Conservation (phyloP, 92 coral and sea anemone species). For the Zoanthus sansibaricus region DNA sequence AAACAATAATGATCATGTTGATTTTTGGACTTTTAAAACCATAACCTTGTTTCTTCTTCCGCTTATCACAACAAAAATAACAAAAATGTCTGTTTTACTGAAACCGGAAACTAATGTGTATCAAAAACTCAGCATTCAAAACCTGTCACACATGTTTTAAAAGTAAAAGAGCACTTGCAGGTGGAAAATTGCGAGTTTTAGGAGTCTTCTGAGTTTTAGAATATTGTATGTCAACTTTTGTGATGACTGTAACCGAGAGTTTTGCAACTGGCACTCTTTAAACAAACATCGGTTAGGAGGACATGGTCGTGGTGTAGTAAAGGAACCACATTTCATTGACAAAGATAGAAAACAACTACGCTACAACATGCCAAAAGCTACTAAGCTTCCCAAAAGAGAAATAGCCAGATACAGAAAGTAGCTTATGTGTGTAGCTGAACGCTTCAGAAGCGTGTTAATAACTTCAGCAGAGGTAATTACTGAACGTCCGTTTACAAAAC, state of each 20-base stretch:
- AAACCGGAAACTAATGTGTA: background rate
- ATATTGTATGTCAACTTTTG: slow-evolving; percentile 20
- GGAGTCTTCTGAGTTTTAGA: slow-evolving; percentile 1
- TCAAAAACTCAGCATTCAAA: background rate
- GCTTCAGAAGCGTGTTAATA: slow-evolving; percentile 29
- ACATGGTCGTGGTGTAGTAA: slow-evolving; percentile 12
- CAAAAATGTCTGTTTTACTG: background rate
- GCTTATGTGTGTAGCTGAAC: slow-evolving; percentile 27
- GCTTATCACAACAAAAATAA: background rate
- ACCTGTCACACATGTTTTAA: slow-evolving; percentile 1
- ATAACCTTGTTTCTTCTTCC: background rate
- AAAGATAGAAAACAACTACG: slow-evolving; percentile 3
- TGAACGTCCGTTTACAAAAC: background rate
- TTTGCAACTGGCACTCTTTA: slow-evolving; percentile 26
- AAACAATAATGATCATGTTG: background rate
- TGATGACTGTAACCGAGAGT: slow-evolving; percentile 32
- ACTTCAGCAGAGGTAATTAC: slow-evolving; percentile 18
- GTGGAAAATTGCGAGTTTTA: background rate
- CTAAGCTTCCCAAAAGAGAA: slow-evolving; percentile 28
- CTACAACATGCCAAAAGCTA: slow-evolving; percentile 19
- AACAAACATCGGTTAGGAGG: slow-evolving; percentile 33
- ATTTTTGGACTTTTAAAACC: background rate
- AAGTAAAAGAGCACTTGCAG: too few species aligned
- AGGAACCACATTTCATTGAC: slow-evolving; percentile 28
- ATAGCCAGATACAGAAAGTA: slow-evolving; percentile 20